Evolutionary conservation across 1,140 invertebrate genomes (phyloP), one percentile per base, ranked within the genome.

Genomic region (Heliothis virescens): DNA sequence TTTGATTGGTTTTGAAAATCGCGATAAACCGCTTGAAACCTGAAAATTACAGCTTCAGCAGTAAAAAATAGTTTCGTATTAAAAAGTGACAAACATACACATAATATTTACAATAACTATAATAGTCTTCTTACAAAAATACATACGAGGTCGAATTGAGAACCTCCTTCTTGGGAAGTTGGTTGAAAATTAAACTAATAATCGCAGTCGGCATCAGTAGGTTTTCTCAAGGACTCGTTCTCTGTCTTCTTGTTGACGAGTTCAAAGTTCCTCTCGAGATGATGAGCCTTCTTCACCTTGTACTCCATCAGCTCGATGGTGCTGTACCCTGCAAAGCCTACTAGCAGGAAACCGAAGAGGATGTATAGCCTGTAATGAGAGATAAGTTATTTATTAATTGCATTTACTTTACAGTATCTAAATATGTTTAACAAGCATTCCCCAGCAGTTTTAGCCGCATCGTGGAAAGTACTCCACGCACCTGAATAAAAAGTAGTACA

Each of bases 251-350:
- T 87, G 0, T 85, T 76, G 0, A 94, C 92, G 0, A 95, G 85
- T 55, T 94, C 89, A 69, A 95, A 95, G 82, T 91, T 93, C 79
- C 91, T 91, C 76, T 94, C 92, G 34, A 83, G 86, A 11, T 92
- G 89, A 34, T 94, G 90, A 1, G 87, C 83, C 10, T 83, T 90
- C 85, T 95, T 95, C 52, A 86, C 92, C 55, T 83, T 87, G 73
- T 91, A 91, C 74, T 95, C 95, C 90, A 95, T 89, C 26, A 92
- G 12, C 79, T 95, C 95, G 10, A 95, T 94, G 1, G 83, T 86
- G 7, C 88, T 88, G 82, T 98, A 98, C 63, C 98, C 97, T 0
- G 95, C 79, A 86, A 98, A 97, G 1, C 98, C 98, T 2, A 98
- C 85, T 0, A 97, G 89, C 3, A 99, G 94, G 0, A 98, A 92